phyloP scores from a whole-genome alignment of 2,113 vertebrate genomes.

The Cyprinodon brontotheroides region DNA sequence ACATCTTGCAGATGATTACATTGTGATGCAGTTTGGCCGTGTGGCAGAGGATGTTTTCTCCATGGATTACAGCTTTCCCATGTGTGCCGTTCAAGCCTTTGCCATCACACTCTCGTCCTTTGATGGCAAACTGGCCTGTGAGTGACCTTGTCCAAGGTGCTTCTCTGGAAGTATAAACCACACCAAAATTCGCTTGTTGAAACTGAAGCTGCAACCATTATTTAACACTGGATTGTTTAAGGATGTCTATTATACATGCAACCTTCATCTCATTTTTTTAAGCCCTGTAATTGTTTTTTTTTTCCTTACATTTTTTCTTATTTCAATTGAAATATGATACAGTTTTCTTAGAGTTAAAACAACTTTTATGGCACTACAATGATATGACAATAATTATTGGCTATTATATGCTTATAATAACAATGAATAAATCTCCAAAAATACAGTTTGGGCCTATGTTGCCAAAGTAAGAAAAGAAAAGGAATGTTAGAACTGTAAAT shows the following conservation, averaged over 20 bases:
- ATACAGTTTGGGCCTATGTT: too few species aligned
- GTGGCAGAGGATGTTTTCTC: slow-evolving; percentile 15
- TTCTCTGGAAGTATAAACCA: slow-evolving; percentile 7
- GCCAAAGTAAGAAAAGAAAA: too few species aligned
- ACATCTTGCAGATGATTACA: slow-evolving; percentile 79
- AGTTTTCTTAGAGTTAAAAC: background rate
- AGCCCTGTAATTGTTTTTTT: background rate
- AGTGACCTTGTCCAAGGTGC: slow-evolving; percentile 70
- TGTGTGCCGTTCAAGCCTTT: slow-evolving; percentile 86
- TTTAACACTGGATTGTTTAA: slow-evolving; percentile 6
- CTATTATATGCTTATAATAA: too few species aligned
- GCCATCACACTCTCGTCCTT: slow-evolving; percentile 89
- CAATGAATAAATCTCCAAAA: too few species aligned
- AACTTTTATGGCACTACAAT: background rate
- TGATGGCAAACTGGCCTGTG: slow-evolving; percentile 88
- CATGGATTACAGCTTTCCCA: slow-evolving; percentile 7
- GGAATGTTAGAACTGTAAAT: too few species aligned
- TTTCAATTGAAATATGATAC: background rate
- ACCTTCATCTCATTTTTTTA: slow-evolving; percentile 6
- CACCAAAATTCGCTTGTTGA: background rate
- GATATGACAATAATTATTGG: too few species aligned
- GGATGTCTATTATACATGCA: background rate
- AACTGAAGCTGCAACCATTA: slow-evolving; percentile 1
- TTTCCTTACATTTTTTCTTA: background rate
- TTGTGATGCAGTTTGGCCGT: slow-evolving; percentile 91